Percentiles rank a stretch among this genome's conserved stretches.
Evolutionary conservation across 2,113 vertebrate genomes (phyloP).

Genomic region (Pterocles gutturalis): DNA sequence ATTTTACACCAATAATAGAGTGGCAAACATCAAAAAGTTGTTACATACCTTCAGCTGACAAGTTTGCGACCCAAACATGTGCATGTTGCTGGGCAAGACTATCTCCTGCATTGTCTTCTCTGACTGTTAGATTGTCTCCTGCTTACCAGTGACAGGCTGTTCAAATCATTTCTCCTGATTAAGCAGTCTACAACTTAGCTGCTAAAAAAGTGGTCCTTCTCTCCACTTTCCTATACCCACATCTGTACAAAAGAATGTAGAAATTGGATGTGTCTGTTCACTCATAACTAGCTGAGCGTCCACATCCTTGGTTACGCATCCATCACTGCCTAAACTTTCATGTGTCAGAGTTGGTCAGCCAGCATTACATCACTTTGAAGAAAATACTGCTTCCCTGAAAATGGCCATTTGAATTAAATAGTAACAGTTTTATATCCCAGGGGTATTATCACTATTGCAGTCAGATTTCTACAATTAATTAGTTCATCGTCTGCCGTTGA

Average conservation of each 20-base stretch:
- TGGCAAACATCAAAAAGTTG: neutral
- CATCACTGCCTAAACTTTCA: neutral
- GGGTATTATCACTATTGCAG: neutral
- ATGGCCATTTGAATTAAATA: neutral
- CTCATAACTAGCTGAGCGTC: neutral
- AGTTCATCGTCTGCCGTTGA: neutral
- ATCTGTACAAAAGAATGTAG: neutral
- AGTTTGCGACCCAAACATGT: neutral
- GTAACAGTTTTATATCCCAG: neutral
- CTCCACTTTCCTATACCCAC: neutral
- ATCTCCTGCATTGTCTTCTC: too few relatives aligned
- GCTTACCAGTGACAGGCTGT: too few relatives aligned
- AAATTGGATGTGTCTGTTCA: neutral
- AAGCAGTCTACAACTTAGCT: too few relatives aligned
- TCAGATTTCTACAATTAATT: constrained; percentile 36
- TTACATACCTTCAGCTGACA: neutral
- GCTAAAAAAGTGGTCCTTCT: neutral
- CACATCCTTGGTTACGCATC: neutral
- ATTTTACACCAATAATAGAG: neutral
- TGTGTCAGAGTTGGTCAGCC: neutral
- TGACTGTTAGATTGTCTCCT: too few relatives aligned
- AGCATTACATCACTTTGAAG: neutral
- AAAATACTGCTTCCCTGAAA: neutral
- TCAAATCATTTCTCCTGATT: too few relatives aligned
- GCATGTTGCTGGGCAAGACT: neutral